Evolutionary conservation across 2,113 vertebrate species (phyloP).

Genomic region (Megaceryle maxima): DNA sequence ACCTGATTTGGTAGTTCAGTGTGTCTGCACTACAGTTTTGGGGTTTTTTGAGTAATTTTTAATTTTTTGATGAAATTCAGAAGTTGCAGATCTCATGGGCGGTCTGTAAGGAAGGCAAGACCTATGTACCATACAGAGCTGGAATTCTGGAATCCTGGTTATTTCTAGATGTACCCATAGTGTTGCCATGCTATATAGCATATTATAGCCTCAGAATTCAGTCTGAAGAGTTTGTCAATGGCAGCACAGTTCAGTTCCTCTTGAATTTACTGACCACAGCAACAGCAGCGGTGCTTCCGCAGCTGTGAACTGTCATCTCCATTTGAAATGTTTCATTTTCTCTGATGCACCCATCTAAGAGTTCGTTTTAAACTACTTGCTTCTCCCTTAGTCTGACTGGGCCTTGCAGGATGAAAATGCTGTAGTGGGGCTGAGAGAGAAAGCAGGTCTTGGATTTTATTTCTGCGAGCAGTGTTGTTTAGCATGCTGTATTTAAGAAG

Average conservation of each 20-base stretch:
- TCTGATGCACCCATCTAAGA: neutral
- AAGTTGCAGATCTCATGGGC: neutral
- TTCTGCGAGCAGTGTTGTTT: neutral
- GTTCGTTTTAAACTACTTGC: neutral
- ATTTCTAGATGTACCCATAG: neutral
- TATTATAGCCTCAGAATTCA: neutral
- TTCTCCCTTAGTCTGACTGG: accelerated
- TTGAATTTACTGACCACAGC: neutral
- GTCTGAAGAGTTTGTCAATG: neutral
- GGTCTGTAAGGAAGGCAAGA: neutral
- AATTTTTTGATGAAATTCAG: neutral
- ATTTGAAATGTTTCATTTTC: neutral
- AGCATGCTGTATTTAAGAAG: neutral
- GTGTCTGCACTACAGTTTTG: neutral
- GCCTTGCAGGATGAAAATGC: neutral
- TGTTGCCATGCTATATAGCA: neutral
- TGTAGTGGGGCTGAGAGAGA: neutral
- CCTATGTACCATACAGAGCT: neutral
- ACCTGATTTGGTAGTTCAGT: neutral
- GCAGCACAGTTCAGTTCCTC: neutral
- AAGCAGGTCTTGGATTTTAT: neutral
- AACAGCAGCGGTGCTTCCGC: neutral
- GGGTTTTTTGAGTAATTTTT: neutral
- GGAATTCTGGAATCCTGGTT: neutral
- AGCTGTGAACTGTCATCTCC: neutral